A percentile compares a stretch with the other conserved stretches of the same genome.
Evolutionary conservation across 2,888 invertebrate species (phyloP).

Genomic region (Cactoblastis cactorum): DNA sequence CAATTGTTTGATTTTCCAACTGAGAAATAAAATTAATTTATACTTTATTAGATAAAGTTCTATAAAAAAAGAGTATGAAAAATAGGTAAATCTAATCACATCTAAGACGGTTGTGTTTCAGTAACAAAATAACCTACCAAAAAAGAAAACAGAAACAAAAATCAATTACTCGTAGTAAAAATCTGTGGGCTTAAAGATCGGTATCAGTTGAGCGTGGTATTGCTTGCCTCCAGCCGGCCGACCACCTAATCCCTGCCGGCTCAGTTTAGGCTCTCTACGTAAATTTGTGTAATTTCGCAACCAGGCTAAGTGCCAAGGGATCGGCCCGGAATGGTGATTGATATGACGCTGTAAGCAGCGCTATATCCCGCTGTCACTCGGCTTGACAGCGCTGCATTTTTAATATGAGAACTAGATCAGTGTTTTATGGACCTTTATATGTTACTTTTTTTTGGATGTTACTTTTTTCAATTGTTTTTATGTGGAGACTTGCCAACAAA

Average conservation of each 20-base stretch:
- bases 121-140: background rate
- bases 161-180: conserved; percentile 35
- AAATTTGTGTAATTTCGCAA: conserved; percentile 78
- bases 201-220: conserved; percentile 63
- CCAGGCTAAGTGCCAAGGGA: conserved; percentile 78
- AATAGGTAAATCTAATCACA: no score
- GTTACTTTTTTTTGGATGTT: background rate
- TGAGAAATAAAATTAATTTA: no score
- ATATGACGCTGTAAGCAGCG: conserved; percentile 66
- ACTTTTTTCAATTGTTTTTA: background rate
- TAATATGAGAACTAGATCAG: conserved; percentile 16
- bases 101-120: no score
- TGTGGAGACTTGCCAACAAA: background rate
- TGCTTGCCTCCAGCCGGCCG: conserved; percentile 63
- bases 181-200: conserved; percentile 48
- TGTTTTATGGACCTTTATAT: background rate
- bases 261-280: conserved; percentile 70
- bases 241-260: conserved; percentile 63
- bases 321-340: conserved; percentile 74
- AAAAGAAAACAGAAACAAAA: background rate
- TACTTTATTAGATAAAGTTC: no score
- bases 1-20: background rate
- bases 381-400: conserved; percentile 24
- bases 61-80: no score
- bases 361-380: conserved; percentile 18